Base-by-base conservation (phyloP, 2,113 vertebrate genomes). In the Alligator sinensis region DNA sequence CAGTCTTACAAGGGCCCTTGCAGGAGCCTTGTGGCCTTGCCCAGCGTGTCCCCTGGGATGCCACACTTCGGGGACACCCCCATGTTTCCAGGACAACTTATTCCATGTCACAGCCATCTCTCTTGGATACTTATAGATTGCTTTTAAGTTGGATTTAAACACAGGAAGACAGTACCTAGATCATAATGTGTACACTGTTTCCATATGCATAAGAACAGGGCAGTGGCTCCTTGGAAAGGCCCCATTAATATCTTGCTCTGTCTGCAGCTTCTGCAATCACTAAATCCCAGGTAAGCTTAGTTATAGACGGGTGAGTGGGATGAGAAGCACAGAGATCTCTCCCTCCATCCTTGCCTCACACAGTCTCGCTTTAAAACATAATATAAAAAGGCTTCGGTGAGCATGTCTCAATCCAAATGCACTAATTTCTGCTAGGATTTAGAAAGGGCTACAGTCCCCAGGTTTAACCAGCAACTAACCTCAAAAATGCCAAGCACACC, bases 201-300 rank as follows among this genome's bases (percentile, higher is more conserved):
- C 28, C 10, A 1, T 24, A 22, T 1, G 28, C 10, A 72, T 54
- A 58, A 61, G 76, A 61, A 38, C 25, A 19, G 30, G 14, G 34
- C 1, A 1, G 2, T 4, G n/a, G 38, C 34, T 22, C 75, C 60
- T 62, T 16, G 11, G 34, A 11, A 27, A 27, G 0, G 3, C 3
- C 19, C 22, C 34, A 5, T 3, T 21, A n/a, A 77, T 88, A 59
- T 78, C 38, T 70, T 47, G 27, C 77, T 9, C 0, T 27, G 75
- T 1, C 24, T 9, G 30, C 38, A 59, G 27, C 34, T 25, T 17
- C 76, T 58, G 60, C 1, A 34, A 72, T 19, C 60, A 79, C 3
- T 47, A 61, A 55, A 15, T 1, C 76, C 9, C 61, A 64, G 82
- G 68, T 6, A 16, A 24, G 57, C 62, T 62, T 4, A 38, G 38